Conservation (phyloP, 1,140 invertebrate genomes). For the Octopus bimaculoides region DNA sequence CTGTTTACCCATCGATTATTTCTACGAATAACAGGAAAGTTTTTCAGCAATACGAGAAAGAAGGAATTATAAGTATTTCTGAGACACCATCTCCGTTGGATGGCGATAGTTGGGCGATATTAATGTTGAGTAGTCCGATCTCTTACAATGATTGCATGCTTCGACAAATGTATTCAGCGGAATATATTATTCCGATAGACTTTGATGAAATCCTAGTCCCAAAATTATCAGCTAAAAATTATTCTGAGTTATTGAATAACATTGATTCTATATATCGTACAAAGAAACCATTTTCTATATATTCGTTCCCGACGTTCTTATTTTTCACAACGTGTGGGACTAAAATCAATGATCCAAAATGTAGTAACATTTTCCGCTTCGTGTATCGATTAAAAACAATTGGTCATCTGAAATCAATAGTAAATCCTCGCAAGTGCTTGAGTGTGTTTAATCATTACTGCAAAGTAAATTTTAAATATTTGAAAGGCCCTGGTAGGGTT, state of each 20-base stretch:
- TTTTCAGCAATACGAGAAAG: neutral
- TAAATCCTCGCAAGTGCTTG: neutral
- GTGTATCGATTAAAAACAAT: neutral
- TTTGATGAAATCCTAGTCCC: conserved; percentile 9
- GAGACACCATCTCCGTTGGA: neutral
- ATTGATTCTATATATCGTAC: neutral
- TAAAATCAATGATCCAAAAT: neutral
- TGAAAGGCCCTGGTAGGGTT: neutral
- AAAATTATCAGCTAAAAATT: neutral
- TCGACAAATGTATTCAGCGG: neutral
- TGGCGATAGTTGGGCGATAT: neutral
- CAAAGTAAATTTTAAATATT: neutral
- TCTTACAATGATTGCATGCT: conserved; percentile 8
- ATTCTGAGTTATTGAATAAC: neutral
- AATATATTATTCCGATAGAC: neutral
- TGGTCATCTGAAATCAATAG: neutral
- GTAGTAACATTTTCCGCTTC: neutral
- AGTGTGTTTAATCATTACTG: neutral
- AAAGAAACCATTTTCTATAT: neutral
- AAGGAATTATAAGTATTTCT: neutral
- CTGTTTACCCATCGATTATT: neutral
- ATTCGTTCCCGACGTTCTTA: neutral
- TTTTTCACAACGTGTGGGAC: neutral
- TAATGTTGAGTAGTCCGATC: conserved; percentile 1
- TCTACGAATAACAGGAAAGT: neutral